phyloP scores from a whole-genome alignment of 2,113 vertebrate genomes.

The Scatophagus argus region DNA sequence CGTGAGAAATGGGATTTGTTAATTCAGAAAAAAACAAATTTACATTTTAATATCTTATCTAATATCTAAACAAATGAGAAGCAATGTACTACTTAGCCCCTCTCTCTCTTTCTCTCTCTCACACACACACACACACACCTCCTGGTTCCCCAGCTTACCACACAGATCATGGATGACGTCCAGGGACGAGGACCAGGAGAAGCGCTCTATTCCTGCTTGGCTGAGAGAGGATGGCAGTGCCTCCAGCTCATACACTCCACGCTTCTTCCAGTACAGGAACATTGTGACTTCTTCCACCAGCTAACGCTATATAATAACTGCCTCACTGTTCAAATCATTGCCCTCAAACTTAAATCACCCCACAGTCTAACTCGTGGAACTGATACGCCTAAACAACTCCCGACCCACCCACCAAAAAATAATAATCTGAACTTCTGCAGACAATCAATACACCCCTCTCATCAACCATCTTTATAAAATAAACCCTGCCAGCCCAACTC shows the following conservation, averaged over 20 bases:
- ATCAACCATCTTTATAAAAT: conserved; percentile 47
- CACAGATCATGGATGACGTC: conserved; percentile 87
- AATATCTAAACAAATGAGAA: background rate
- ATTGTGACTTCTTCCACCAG: conserved; percentile 70
- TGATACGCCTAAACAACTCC: background rate
- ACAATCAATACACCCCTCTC: conserved; percentile 1
- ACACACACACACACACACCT: conserved; percentile 7
- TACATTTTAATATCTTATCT: no score
- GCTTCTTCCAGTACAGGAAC: conserved; percentile 95
- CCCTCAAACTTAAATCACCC: background rate
- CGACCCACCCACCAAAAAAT: background rate
- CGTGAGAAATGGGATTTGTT: background rate
- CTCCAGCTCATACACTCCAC: conserved; percentile 92
- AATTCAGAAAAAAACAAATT: background rate
- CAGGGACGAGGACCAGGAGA: conserved; percentile 92
- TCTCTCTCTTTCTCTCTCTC: background rate
- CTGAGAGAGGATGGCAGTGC: conserved; percentile 80
- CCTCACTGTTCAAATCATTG: background rate
- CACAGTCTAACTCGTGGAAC: background rate
- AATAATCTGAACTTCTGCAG: conserved; percentile 8
- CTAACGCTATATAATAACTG: background rate
- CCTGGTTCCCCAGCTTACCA: conserved; percentile 83
- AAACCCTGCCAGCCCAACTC: conserved; percentile 20
- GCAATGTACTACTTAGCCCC: background rate
- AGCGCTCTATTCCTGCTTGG: conserved; percentile 85